phyloP scores from a whole-genome alignment of 1,140 invertebrate genomes.

The Gonioctena quinquepunctata region DNA sequence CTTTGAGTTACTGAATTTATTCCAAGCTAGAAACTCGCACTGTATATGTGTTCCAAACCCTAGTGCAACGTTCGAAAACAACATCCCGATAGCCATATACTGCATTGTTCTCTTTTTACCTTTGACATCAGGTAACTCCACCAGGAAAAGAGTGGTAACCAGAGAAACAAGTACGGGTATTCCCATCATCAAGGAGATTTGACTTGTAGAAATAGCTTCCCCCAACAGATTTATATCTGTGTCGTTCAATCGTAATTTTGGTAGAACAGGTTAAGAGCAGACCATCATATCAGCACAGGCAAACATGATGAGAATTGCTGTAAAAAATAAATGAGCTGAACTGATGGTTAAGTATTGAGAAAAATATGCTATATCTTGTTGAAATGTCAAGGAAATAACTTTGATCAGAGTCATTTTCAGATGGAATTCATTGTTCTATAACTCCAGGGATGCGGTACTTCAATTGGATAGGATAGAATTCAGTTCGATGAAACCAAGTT shows the following conservation, averaged over 20 bases:
- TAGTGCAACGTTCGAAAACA: conserved; percentile 53
- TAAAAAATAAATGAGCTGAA: no score
- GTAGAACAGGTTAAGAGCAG: conserved; percentile 73
- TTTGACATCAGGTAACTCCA: conserved; percentile 18
- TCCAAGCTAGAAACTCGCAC: no score
- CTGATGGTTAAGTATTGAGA: no score
- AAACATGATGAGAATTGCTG: no score
- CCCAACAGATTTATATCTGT: conserved; percentile 44
- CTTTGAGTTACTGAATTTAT: no score
- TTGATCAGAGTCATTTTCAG: no score
- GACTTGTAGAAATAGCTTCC: conserved; percentile 52
- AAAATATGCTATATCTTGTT: no score
- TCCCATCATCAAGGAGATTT: conserved; percentile 80
- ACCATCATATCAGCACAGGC: not conserved
- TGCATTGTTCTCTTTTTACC: conserved; percentile 57
- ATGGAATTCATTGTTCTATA: no score
- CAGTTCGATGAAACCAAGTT: no score
- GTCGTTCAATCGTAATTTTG: conserved; percentile 56
- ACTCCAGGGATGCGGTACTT: no score
- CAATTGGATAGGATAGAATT: no score
- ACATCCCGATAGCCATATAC: conserved; percentile 49
- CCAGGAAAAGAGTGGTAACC: conserved; percentile 39
- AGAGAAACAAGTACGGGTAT: conserved; percentile 77
- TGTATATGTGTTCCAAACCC: conserved; percentile 54
- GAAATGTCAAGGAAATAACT: no score